Evolutionary conservation across 1,140 invertebrate genomes (phyloP), one percentile per base, ranked within the genome.

Genomic region (Drosophila chauvacae): DNA sequence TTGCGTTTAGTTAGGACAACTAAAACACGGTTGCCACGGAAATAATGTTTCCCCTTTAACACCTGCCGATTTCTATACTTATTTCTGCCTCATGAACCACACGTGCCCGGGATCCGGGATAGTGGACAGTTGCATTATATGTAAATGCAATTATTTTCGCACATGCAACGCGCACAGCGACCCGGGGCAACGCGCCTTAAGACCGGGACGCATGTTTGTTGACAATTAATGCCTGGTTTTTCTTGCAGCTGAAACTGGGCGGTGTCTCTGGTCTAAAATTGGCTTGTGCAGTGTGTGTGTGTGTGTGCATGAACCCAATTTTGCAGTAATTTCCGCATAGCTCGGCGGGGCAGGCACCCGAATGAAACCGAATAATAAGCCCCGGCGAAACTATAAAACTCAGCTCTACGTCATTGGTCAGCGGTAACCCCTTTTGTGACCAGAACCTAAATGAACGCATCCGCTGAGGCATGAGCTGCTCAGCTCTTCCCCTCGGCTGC

Each of bases 261-360:
- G 55, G 55, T 72, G 79, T 55, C 79, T 80, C 69, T 80, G 53
- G 63, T 72, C 82, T 74, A 81, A 83, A 78, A 76, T 63, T 76
- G 69, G 65, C 45, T 20, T 51, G 65, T 56, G 41, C 48, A 57
- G 4, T 23, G 16, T 26, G 42, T 35, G 58, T 55, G 58, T 55
- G 33, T 39, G 33, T 20, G 48, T 39, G 33, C n/a, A 55, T 41
- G 50, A 33, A 45, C 66, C 75, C 76, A 69, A 75, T 66, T 85
- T 78, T 10, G 74, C 65, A 87, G 66, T 87, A 87, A 82, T 86
- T 86, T 86, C 82, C 75, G 79, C 83, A 86, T 75, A 53, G 72
- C 70, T 81, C 64, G 79, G 50, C 59, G 42, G 53, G 26, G 10
- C 35, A 20, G 20, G 30, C 66, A 44, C 48, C 39, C 48, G 26